phyloP scores from a whole-genome alignment of 2,888 invertebrate genomes.

The Orchesellides sinensis region DNA sequence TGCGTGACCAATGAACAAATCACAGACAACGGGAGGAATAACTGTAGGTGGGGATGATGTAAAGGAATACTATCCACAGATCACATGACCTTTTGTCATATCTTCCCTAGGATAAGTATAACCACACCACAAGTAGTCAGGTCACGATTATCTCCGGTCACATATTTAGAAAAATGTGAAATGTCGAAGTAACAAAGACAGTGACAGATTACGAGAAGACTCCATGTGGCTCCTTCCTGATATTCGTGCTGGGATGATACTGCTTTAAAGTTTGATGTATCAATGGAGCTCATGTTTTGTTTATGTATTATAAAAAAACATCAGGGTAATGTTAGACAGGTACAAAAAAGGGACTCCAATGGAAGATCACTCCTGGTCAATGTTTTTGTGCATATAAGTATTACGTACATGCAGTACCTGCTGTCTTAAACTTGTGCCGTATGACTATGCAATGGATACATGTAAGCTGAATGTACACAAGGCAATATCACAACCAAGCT shows the following conservation, averaged over 20 bases:
- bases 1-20: conserved; percentile 64
- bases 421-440: no score
- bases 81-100: conserved; percentile 59
- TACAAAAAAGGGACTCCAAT: conserved; percentile 10
- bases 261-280: conserved; percentile 43
- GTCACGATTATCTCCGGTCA: conserved; percentile 62
- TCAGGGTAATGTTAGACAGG: neutral
- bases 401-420: no score
- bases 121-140: conserved; percentile 59
- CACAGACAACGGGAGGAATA: conserved; percentile 18
- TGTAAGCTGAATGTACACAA: neutral
- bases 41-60: neutral
- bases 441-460: neutral
- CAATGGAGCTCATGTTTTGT: conserved; percentile 52
- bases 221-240: conserved; percentile 53
- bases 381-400: no score
- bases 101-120: conserved; percentile 43
- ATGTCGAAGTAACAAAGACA: conserved; percentile 64
- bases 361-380: no score
- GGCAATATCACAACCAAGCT: neutral
- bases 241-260: conserved; percentile 51
- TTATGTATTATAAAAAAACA: neutral
- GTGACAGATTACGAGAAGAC: conserved; percentile 63
- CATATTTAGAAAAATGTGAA: conserved; percentile 60
- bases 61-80: neutral